A percentile compares a stretch with the other conserved stretches of the same genome.
These are phyloP conservation scores for Syngnathus rostellatus DNA, from an alignment of 2,797 vertebrate genomes.

Conservation along the genomic window DNA sequence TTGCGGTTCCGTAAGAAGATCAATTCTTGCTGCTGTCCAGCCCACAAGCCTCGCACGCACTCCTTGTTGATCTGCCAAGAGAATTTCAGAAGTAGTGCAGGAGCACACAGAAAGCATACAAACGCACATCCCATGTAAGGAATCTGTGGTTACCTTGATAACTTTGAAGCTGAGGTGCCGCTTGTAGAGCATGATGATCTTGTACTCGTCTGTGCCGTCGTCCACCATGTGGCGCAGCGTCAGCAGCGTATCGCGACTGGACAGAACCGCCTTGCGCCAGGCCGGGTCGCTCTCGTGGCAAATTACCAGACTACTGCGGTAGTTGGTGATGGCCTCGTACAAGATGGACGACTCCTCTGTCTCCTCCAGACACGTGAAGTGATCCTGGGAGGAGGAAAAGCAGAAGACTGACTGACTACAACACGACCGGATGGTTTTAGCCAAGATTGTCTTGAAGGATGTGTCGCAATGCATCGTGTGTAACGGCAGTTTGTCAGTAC, in stretches of 20 bases:
- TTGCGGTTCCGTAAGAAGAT: conserved; percentile 94
- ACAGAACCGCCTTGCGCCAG: conserved; percentile 87
- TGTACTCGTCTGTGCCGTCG: conserved; percentile 92
- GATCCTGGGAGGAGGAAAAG: conserved; percentile 72
- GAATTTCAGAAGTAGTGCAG: neutral
- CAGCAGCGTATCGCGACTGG: conserved; percentile 87
- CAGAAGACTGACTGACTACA: neutral
- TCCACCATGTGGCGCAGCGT: conserved; percentile 90
- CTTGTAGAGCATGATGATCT: conserved; percentile 97
- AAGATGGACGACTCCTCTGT: conserved; percentile 85
- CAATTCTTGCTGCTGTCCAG: conserved; percentile 93
- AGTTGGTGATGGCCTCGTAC: conserved; percentile 86
- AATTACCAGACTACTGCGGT: conserved; percentile 87
- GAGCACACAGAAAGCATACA: neutral
- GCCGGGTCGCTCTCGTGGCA: conserved; percentile 93
- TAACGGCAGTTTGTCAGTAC: conserved; percentile 42
- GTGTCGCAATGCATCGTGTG: neutral
- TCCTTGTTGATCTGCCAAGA: conserved; percentile 86
- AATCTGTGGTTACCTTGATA: conserved; percentile 79
- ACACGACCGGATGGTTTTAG: neutral
- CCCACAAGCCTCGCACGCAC: conserved; percentile 94
- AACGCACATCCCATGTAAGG: neutral
- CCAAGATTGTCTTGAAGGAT: neutral
- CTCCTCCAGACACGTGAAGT: conserved; percentile 96
- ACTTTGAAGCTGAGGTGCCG: conserved; percentile 95